phyloP scores from a whole-genome alignment of 2,797 vertebrate genomes.

The Gymnoscopelus microlampas region DNA sequence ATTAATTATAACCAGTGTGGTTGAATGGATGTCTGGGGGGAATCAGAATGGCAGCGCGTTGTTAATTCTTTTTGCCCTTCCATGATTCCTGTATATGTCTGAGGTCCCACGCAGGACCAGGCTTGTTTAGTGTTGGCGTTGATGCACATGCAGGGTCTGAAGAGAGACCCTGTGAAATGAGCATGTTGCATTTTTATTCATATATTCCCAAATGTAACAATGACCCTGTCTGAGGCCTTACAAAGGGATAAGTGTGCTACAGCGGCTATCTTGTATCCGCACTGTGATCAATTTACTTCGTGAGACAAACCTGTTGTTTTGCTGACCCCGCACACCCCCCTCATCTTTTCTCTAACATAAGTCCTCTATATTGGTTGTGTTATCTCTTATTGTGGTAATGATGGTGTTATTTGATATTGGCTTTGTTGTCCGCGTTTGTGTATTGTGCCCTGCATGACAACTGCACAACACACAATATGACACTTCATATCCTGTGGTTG shows the following conservation, averaged over 20 bases:
- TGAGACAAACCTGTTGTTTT: constrained; percentile 60
- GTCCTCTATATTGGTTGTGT: constrained; percentile 26
- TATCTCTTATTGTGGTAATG: constrained; percentile 45
- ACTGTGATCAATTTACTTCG: constrained; percentile 57
- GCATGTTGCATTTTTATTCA: constrained; percentile 68
- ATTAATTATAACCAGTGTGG: constrained; percentile 86
- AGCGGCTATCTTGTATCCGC: constrained; percentile 57
- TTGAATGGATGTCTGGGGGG: constrained; percentile 78
- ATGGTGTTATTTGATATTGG: constrained; percentile 59
- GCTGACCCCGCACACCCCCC: constrained; percentile 45
- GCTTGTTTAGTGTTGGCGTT: constrained; percentile 70
- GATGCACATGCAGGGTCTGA: constrained; percentile 55
- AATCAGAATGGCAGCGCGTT: constrained; percentile 75
- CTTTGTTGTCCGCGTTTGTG: constrained; percentile 47
- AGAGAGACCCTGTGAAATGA: constrained; percentile 35
- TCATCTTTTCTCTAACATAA: constrained; percentile 48
- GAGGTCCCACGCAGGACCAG: constrained; percentile 77
- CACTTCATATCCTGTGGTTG: neutral
- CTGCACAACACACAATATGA: constrained; percentile 34
- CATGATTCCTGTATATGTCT: constrained; percentile 78
- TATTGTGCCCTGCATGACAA: constrained; percentile 55
- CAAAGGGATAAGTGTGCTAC: constrained; percentile 39
- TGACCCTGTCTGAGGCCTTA: constrained; percentile 70
- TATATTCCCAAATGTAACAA: constrained; percentile 68
- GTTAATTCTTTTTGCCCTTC: constrained; percentile 78